These are phyloP conservation scores for Epistrophe eligans DNA, from an alignment of 2,888 invertebrate species.

Conservation along the genomic window DNA sequence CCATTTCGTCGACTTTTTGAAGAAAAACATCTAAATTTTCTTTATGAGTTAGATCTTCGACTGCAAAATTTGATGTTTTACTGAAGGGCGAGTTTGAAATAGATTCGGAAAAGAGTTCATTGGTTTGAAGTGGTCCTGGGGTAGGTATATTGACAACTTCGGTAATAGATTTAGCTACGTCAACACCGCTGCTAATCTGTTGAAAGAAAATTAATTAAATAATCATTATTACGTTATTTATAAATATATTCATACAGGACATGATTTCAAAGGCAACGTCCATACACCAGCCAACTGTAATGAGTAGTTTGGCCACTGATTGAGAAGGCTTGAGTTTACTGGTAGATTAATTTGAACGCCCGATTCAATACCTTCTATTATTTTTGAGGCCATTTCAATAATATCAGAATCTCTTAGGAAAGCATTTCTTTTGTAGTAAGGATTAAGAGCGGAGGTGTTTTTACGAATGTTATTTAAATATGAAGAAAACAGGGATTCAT, in stretches of 20 bases:
- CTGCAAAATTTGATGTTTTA: constrained; percentile 80
- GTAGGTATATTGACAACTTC: constrained; percentile 83
- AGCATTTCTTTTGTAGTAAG: constrained; percentile 92
- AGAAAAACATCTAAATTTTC: constrained; percentile 82
- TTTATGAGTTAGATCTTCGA: constrained; percentile 79
- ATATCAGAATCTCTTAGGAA: constrained; percentile 93
- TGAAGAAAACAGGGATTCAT: constrained; percentile 94
- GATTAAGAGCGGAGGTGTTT: constrained; percentile 90
- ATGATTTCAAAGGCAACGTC: constrained; percentile 91
- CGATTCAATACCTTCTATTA: constrained; percentile 91
- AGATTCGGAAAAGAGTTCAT: constrained; percentile 82
- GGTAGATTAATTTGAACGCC: constrained; percentile 90
- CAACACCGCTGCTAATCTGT: constrained; percentile 89
- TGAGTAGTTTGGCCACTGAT: constrained; percentile 94
- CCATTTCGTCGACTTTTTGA: constrained; percentile 84
- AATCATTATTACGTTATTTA: background rate
- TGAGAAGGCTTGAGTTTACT: constrained; percentile 93
- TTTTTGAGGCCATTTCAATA: constrained; percentile 90
- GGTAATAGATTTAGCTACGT: constrained; percentile 89
- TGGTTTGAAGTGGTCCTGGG: constrained; percentile 81
- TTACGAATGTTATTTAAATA: constrained; percentile 92
- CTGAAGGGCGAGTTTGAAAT: constrained; percentile 83
- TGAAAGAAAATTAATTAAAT: constrained; percentile 11
- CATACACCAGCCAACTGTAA: constrained; percentile 93
- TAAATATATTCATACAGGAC: constrained; percentile 85